Evolutionary conservation across 2,113 vertebrate species (phyloP).

Genomic region (Abramis brama): DNA sequence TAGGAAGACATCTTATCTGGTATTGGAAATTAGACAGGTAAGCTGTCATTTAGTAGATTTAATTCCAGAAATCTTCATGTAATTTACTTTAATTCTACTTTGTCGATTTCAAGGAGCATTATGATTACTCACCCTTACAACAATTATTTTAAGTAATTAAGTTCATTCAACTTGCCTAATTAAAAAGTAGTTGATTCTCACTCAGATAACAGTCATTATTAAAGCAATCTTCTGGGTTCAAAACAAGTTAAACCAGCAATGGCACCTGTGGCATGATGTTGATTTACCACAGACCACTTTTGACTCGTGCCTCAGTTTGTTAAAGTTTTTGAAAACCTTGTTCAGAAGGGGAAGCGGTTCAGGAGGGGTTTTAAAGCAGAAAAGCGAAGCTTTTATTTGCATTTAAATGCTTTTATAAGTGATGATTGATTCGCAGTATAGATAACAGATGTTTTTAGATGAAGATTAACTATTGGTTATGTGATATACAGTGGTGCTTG

Average conservation of each 20-base stretch:
- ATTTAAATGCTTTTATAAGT: not conserved
- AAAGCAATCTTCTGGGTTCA: not conserved
- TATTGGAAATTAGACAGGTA: not conserved
- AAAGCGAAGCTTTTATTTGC: not conserved
- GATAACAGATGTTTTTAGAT: too few relatives aligned
- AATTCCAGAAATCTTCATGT: not conserved
- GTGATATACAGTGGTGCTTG: too few relatives aligned
- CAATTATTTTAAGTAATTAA: conserved; percentile 25
- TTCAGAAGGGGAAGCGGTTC: not conserved
- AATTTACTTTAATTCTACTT: not conserved
- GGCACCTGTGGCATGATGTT: not conserved
- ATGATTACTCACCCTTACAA: not conserved
- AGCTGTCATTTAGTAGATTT: not conserved
- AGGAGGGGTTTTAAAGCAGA: not conserved
- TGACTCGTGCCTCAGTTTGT: not conserved
- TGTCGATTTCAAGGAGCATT: conserved; percentile 10
- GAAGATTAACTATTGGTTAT: too few relatives aligned
- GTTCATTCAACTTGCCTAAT: conserved; percentile 22
- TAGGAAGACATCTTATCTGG: not conserved
- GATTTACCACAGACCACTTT: not conserved
- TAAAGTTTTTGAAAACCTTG: not conserved
- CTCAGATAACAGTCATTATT: not conserved
- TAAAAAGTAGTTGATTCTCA: conserved; percentile 29
- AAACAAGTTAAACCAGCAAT: conserved; percentile 7
- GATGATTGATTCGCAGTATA: too few relatives aligned